Evolutionary conservation across 2,888 invertebrate species (phyloP).

Genomic region (Dolichomitus sp.): DNA sequence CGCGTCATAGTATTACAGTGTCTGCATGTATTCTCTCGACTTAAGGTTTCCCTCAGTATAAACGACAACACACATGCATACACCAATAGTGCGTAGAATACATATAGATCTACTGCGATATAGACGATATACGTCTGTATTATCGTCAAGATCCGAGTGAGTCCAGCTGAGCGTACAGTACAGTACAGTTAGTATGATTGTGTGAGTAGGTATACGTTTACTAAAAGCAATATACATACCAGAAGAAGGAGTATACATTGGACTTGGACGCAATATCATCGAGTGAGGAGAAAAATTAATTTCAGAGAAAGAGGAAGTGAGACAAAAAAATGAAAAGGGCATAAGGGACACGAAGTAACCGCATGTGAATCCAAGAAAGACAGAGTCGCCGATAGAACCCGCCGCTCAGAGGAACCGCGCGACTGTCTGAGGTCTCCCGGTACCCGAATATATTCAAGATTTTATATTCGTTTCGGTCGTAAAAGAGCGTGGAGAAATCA

Average conservation of each 20-base stretch:
- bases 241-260: not conserved
- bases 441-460: slow-evolving; percentile 63
- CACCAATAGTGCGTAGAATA: slow-evolving; percentile 1
- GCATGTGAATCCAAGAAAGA: slow-evolving; percentile 34
- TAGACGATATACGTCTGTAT: slow-evolving; percentile 41
- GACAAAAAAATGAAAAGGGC: slow-evolving; percentile 17
- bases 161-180: slow-evolving; percentile 18
- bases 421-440: slow-evolving; percentile 24
- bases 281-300: not conserved
- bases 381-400: slow-evolving; percentile 35
- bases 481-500: slow-evolving; percentile 66
- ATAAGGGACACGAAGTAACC: not conserved
- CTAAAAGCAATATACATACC: not conserved
- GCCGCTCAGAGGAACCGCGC: slow-evolving; percentile 25
- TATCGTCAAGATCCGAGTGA: slow-evolving; percentile 38
- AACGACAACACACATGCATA: not conserved
- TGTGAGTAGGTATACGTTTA: slow-evolving; percentile 4
- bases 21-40: slow-evolving; percentile 22
- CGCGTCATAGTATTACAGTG: slow-evolving; percentile 35
- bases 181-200: not conserved
- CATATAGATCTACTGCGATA: not conserved
- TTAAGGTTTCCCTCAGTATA: not conserved
- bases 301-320: not conserved
- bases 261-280: not conserved
- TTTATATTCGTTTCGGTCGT: slow-evolving; percentile 66